Base-by-base conservation (phyloP, 2,888 invertebrate species). In the Acholoe squamosa region DNA sequence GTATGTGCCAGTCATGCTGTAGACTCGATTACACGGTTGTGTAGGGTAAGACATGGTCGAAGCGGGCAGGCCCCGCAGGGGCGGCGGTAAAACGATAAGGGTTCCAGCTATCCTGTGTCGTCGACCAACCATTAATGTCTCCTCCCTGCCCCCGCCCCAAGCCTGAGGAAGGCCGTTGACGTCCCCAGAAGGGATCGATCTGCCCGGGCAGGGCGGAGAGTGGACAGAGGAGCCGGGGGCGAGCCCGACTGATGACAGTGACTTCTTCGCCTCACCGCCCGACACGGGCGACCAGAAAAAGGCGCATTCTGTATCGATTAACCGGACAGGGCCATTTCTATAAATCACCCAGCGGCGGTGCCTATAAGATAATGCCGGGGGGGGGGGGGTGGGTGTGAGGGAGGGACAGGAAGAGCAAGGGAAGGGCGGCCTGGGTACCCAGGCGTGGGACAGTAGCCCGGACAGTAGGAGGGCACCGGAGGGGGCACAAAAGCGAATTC, bases 281-380 rank as follows among this genome's bases (percentile, higher is more conserved):
- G 28, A 71, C 71, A 71, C 71, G 71, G 71, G 28, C 71, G 71
- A 28, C 71, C 43, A 43, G 43, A 84, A 84, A 43, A 84, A 84
- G 51, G 84, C 34, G 84, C 34, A 84, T 84, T 84, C 84, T 84
- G 84, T 84, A 84, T 84, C 84, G 84, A 84, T 84, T 84, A 84
- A 84, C 34, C 84, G 84, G 84, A 84, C 43, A 34, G 51, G 84
- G 51, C 84, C n/a, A 84, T 84, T 84, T 84, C 84, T 84, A 84
- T 84, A 84, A 84, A 84, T 84, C 84, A 84, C 34, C 51, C 84
- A 19, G 43, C n/a, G 43, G n/a, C 34, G 19, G n/a, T 19, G 84
- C n/a, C 28, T 84, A 22, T 43, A 84, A 7, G 84, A 84, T 84
- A 84, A 84, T 84, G 51, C 84, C 84, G 28, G 43, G 84, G 7